Conservation (phyloP, 2,888 invertebrate species). For the Proisotoma minuta region DNA sequence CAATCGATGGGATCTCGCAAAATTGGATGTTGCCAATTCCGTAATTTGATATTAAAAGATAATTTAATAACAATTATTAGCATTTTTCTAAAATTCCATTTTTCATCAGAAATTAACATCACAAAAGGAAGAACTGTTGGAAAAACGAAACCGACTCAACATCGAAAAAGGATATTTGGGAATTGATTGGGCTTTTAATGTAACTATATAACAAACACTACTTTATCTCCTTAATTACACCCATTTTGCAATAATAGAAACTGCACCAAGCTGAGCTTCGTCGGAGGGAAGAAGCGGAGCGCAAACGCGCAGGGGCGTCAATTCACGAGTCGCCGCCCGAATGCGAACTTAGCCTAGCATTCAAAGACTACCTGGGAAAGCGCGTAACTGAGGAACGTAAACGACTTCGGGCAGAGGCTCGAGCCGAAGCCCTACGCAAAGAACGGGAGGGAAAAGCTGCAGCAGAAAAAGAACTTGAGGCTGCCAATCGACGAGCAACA, state of each 20-base stretch:
- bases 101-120: conserved; percentile 27
- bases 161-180: conserved; percentile 40
- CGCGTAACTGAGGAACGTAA: conserved; percentile 20
- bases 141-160: conserved; percentile 34
- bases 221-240: background rate
- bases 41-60: conserved; percentile 25
- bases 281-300: conserved; percentile 12
- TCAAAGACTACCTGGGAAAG: conserved; percentile 24
- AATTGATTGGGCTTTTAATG: conserved; percentile 43
- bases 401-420: conserved; percentile 14
- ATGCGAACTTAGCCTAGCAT: conserved; percentile 30
- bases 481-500: too few relatives aligned
- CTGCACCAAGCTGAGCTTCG: conserved; percentile 21
- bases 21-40: conserved; percentile 37
- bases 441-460: conserved; percentile 21
- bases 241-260: conserved; percentile 14
- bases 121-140: conserved; percentile 33
- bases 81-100: background rate
- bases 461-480: background rate
- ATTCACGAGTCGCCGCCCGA: conserved; percentile 1
- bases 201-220: conserved; percentile 10
- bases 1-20: conserved; percentile 36
- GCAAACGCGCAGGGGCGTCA: conserved; percentile 1
- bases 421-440: conserved; percentile 18
- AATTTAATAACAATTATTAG: conserved; percentile 4